Conservation (phyloP, 2,113 vertebrate species). For the Edolisoma coerulescens region DNA sequence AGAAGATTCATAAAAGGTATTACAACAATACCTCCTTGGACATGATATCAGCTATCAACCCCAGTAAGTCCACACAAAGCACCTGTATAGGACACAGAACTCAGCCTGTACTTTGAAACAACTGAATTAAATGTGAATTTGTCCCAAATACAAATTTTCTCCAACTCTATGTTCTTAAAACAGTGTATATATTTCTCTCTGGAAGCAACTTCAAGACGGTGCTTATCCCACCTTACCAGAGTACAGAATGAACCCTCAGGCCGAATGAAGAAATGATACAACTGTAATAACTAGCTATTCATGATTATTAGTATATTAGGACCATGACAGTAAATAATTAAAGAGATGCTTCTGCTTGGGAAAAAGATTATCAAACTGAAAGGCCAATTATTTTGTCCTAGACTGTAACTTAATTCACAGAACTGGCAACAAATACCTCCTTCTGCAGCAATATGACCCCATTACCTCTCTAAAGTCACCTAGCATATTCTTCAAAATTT, state of each 20-base stretch:
- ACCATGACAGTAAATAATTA: background rate
- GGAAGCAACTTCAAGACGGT: background rate
- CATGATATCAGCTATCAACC: background rate
- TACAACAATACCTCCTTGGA: background rate
- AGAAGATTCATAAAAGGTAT: background rate
- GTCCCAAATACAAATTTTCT: background rate
- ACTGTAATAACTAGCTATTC: background rate
- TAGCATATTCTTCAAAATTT: background rate
- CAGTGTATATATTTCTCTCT: background rate
- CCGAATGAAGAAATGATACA: background rate
- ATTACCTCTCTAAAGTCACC: background rate
- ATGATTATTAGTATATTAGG: background rate
- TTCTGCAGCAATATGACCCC: background rate
- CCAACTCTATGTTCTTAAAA: background rate
- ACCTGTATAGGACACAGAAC: background rate
- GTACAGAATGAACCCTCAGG: background rate
- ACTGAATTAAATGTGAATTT: background rate
- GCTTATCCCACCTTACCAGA: background rate
- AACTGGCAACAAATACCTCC: background rate
- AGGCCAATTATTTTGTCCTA: background rate
- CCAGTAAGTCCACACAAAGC: background rate
- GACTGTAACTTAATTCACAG: background rate
- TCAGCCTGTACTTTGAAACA: background rate
- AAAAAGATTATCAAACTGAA: background rate
- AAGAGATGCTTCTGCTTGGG: background rate